Conservation (phyloP, 2,113 vertebrate species). For the Corythaixoides concolor region DNA sequence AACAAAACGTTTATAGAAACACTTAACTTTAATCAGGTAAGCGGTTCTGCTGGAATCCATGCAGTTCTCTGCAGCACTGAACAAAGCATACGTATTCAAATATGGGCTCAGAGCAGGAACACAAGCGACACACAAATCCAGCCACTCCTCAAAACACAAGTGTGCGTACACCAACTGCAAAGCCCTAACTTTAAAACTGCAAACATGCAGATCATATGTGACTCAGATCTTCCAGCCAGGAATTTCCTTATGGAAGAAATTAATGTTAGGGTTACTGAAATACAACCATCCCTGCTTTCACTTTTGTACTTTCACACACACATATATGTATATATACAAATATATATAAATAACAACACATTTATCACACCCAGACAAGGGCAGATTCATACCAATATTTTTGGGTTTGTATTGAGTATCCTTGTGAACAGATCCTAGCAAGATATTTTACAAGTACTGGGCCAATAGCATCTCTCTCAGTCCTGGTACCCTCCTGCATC, state of each 20-base stretch:
- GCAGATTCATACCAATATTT: background rate
- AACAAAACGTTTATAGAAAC: background rate
- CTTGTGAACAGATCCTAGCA: background rate
- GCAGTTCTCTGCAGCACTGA: background rate
- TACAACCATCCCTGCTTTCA: background rate
- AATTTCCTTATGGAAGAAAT: background rate
- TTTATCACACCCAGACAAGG: background rate
- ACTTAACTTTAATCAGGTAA: background rate
- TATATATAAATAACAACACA: background rate
- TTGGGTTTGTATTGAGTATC: background rate
- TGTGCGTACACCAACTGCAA: background rate
- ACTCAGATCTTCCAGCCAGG: background rate
- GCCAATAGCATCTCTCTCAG: background rate
- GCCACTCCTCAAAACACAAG: fast-evolving
- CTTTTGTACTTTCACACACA: background rate
- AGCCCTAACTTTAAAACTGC: background rate
- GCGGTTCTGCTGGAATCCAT: background rate
- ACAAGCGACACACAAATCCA: background rate
- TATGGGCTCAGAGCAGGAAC: background rate
- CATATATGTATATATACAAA: background rate
- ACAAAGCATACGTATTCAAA: background rate
- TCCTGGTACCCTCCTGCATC: background rate
- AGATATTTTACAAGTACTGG: background rate
- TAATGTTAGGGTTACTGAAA: background rate
- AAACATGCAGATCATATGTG: background rate